Percentiles rank a stretch among this genome's conserved stretches.
phyloP scores from a whole-genome alignment of 2,113 vertebrate species.

The Puffinus mauretanicus region DNA sequence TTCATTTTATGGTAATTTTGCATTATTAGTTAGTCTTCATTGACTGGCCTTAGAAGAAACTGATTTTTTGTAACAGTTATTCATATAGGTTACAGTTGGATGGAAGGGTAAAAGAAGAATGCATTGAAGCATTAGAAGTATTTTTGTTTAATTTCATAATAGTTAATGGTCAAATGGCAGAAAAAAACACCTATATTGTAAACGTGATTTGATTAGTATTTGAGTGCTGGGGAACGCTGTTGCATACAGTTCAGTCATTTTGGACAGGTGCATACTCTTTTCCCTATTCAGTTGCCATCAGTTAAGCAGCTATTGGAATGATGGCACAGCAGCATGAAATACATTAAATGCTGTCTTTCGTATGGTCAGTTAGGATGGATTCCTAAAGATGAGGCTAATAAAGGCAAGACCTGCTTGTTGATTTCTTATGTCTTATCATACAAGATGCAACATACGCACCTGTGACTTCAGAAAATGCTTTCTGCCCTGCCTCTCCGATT shows the following conservation, averaged over 20 bases:
- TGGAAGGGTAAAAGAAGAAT: not conserved
- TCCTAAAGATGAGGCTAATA: not conserved
- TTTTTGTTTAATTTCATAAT: not conserved
- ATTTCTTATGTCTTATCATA: not conserved
- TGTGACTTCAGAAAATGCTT: not conserved
- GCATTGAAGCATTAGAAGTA: not conserved
- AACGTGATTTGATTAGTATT: not conserved
- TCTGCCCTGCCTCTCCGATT: fast-evolving
- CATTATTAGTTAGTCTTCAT: not conserved
- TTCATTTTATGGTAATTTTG: not conserved
- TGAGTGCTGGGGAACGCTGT: not conserved
- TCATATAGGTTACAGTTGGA: not conserved
- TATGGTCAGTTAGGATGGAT: not conserved
- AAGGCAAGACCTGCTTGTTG: not conserved
- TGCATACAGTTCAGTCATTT: not conserved
- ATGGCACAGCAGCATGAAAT: not conserved
- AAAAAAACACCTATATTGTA: not conserved
- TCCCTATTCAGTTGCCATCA: not conserved
- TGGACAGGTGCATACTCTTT: not conserved
- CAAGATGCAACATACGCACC: not conserved
- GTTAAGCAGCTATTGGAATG: not conserved
- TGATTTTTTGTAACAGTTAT: not conserved
- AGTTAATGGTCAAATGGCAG: not conserved
- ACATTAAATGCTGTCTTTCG: not conserved
- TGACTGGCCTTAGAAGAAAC: not conserved